Evolutionary conservation across 2,797 vertebrate genomes (phyloP).

Genomic region (Xiphophorus birchmanni): DNA sequence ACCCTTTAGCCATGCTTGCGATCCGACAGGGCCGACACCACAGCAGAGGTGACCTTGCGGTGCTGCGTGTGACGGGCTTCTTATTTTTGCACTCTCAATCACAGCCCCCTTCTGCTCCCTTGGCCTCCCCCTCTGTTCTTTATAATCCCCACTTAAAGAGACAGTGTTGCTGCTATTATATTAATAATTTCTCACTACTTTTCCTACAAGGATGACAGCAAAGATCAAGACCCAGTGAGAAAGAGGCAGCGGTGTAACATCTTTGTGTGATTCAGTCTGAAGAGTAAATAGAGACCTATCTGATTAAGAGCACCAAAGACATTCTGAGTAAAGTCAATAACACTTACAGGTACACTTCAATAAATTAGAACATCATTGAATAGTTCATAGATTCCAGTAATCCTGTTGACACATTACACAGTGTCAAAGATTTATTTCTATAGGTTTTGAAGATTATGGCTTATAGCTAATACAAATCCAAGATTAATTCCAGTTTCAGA

Average conservation of each 20-base stretch:
- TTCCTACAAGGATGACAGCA: conserved; percentile 33
- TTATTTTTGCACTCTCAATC: conserved; percentile 83
- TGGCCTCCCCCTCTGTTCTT: conserved; percentile 62
- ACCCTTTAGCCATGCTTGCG: conserved; percentile 82
- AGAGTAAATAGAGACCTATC: conserved; percentile 41
- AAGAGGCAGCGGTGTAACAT: conserved; percentile 41
- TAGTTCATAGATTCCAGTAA: background rate
- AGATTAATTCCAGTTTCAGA: background rate
- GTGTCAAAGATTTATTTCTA: background rate
- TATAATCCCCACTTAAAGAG: conserved; percentile 77
- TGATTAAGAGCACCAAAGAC: background rate
- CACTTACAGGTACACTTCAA: conserved; percentile 1
- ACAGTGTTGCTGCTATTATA: conserved; percentile 65
- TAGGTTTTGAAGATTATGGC: conserved; percentile 1
- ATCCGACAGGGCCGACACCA: conserved; percentile 75
- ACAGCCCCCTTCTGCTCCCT: conserved; percentile 63
- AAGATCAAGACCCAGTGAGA: conserved; percentile 24
- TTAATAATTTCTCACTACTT: conserved; percentile 58
- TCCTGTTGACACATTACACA: background rate
- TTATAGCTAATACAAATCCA: background rate
- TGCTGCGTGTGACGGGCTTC: conserved; percentile 76
- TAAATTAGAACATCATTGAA: background rate
- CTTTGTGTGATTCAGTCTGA: conserved; percentile 63
- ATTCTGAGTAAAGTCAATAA: background rate
- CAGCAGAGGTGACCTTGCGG: conserved; percentile 87